These are phyloP conservation scores for Fopius arisanus DNA, from an alignment of 1,140 invertebrate species.

Conservation along the genomic window DNA sequence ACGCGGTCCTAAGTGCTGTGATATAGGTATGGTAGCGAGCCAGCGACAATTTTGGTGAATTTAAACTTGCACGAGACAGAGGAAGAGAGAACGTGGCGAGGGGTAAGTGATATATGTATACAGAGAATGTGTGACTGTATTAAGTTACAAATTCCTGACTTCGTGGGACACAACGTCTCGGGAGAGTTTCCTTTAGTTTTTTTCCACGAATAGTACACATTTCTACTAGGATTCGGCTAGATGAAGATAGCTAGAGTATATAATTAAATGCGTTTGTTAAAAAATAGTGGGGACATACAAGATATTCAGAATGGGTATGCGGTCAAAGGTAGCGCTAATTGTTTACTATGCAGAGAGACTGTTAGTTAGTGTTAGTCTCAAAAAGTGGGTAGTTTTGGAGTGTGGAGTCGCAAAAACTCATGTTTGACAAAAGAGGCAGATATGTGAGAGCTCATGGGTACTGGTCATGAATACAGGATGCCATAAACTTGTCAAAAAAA, in stretches of 20 bases:
- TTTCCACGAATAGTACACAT: background rate
- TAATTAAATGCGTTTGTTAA: background rate
- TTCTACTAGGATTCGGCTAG: background rate
- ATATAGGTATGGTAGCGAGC: background rate
- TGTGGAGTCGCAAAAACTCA: background rate
- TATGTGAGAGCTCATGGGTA: background rate
- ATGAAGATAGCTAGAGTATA: background rate
- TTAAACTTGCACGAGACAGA: background rate
- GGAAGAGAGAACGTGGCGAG: background rate
- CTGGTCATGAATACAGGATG: background rate
- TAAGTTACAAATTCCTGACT: background rate
- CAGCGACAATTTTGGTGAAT: background rate
- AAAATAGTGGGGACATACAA: background rate
- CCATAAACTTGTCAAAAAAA: background rate
- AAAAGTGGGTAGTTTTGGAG: background rate
- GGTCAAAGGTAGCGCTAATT: background rate
- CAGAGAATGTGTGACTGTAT: background rate
- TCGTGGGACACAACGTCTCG: background rate
- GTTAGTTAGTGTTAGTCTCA: background rate
- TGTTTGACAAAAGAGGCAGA: conserved; percentile 5
- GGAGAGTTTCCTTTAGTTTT: background rate
- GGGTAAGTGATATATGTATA: background rate
- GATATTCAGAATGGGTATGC: background rate
- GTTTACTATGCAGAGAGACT: background rate
- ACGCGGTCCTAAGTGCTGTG: background rate